Evolutionary conservation across 2,888 invertebrate genomes (phyloP).

Genomic region (Orgyia antiqua): DNA sequence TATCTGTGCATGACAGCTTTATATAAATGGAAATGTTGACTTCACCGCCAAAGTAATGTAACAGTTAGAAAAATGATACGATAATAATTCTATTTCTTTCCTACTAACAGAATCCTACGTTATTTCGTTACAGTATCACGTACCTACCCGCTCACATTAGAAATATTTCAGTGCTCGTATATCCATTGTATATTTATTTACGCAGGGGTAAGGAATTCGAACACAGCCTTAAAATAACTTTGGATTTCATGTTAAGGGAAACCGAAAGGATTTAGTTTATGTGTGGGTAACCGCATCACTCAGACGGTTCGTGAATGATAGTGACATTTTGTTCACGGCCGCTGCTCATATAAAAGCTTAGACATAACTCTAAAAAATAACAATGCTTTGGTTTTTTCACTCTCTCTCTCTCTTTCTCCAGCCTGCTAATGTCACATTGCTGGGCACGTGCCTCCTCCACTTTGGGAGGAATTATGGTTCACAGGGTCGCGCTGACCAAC

Average conservation of each 20-base stretch:
- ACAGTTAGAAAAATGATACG: constrained; percentile 17
- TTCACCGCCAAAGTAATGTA: constrained; percentile 9
- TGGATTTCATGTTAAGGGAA: constrained; percentile 34
- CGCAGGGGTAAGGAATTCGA: constrained; percentile 9
- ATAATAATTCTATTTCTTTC: constrained; percentile 17
- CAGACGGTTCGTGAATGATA: constrained; percentile 44
- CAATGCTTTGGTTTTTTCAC: too few relatives aligned
- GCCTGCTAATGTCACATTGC: too few relatives aligned
- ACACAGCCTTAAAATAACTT: constrained; percentile 35
- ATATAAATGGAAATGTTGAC: constrained; percentile 19
- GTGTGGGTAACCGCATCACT: constrained; percentile 43
- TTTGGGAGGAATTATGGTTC: too few relatives aligned
- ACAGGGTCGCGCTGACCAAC: too few relatives aligned
- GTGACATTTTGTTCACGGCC: constrained; percentile 33
- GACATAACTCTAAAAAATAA: too few relatives aligned
- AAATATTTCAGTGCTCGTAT: constrained; percentile 21
- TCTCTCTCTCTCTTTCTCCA: too few relatives aligned
- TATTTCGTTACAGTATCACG: constrained; percentile 24
- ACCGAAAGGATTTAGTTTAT: constrained; percentile 44
- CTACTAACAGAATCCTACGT: constrained; percentile 9
- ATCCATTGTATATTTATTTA: constrained; percentile 20
- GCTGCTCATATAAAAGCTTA: constrained; percentile 6
- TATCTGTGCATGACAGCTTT: constrained; percentile 15
- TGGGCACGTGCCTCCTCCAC: too few relatives aligned
- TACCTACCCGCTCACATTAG: constrained; percentile 15